Conservation (phyloP, 2,888 invertebrate species). For the Itoplectis maculator region DNA sequence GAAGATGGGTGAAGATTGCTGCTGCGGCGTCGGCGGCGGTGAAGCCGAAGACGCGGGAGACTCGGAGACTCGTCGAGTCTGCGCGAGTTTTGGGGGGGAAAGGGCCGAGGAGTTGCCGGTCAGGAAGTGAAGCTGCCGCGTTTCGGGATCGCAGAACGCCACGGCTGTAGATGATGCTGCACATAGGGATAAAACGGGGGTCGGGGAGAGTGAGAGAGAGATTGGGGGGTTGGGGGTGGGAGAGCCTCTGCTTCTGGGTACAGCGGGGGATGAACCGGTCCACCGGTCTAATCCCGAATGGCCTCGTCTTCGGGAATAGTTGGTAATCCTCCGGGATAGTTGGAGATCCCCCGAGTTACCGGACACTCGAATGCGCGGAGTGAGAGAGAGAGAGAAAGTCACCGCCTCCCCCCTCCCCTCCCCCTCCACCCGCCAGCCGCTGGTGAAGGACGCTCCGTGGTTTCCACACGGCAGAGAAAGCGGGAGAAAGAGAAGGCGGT, state of each 20-base stretch:
- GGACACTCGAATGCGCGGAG: slow-evolving; percentile 79
- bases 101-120: slow-evolving; percentile 55
- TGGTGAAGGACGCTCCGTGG: slow-evolving; percentile 67
- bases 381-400: too few species aligned
- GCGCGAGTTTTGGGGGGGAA: slow-evolving; percentile 47
- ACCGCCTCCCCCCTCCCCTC: too few species aligned
- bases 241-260: slow-evolving; percentile 52
- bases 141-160: too few species aligned
- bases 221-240: slow-evolving; percentile 23
- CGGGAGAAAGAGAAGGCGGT: slow-evolving; percentile 52
- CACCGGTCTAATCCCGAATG: slow-evolving; percentile 78
- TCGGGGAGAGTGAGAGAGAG: too few species aligned
- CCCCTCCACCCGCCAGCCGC: too few species aligned
- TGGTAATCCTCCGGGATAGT: slow-evolving; percentile 84
- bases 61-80: slow-evolving; percentile 55
- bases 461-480: slow-evolving; percentile 61
- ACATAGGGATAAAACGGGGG: slow-evolving; percentile 69
- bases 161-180: slow-evolving; percentile 45
- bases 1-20: slow-evolving; percentile 51
- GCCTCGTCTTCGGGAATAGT: slow-evolving; percentile 83
- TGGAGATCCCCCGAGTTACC: slow-evolving; percentile 84
- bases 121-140: slow-evolving; percentile 69
- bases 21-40: slow-evolving; percentile 24
- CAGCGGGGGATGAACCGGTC: slow-evolving; percentile 62
- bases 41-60: slow-evolving; percentile 54